phyloP scores from a whole-genome alignment of 2,888 invertebrate genomes.

The Torymus texanus region DNA sequence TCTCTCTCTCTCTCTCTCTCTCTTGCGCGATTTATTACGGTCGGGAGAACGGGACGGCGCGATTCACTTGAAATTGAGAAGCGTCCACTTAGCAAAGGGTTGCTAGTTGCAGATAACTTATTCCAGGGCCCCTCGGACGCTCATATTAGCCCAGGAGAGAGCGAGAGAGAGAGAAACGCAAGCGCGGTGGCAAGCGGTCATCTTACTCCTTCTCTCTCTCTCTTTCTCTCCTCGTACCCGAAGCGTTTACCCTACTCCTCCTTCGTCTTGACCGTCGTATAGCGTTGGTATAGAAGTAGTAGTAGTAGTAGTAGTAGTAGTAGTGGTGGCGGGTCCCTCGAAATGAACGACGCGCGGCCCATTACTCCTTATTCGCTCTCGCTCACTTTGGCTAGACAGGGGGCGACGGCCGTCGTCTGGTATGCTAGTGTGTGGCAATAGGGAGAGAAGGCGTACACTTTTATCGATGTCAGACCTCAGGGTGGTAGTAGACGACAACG shows the following conservation, averaged over 20 bases:
- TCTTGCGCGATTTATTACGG: conserved; percentile 51
- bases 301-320: background rate
- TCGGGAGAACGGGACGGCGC: background rate
- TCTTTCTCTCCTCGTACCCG: background rate
- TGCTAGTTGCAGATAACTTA: conserved; percentile 73
- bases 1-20: too few relatives aligned
- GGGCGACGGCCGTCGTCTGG: background rate
- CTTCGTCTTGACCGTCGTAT: conserved; percentile 21
- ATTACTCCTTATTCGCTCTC: conserved; percentile 46
- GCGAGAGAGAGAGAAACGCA: conserved; percentile 57
- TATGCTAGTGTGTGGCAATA: background rate
- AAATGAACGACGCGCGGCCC: conserved; percentile 53
- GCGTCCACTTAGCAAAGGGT: conserved; percentile 70
- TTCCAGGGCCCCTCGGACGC: conserved; percentile 63
- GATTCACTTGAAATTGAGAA: conserved; percentile 67
- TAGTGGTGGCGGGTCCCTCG: conserved; percentile 13
- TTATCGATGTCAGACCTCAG: conserved; percentile 25
- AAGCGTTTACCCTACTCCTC: conserved; percentile 47
- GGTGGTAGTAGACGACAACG: background rate
- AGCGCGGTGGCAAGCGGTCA: conserved; percentile 64
- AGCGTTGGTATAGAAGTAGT: background rate
- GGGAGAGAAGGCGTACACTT: conserved; percentile 4
- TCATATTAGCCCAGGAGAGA: conserved; percentile 58
- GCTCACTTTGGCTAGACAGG: conserved; percentile 4
- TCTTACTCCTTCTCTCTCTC: conserved; percentile 63